phyloP scores from a whole-genome alignment of 2,888 invertebrate genomes.

The Volucella inflata region DNA sequence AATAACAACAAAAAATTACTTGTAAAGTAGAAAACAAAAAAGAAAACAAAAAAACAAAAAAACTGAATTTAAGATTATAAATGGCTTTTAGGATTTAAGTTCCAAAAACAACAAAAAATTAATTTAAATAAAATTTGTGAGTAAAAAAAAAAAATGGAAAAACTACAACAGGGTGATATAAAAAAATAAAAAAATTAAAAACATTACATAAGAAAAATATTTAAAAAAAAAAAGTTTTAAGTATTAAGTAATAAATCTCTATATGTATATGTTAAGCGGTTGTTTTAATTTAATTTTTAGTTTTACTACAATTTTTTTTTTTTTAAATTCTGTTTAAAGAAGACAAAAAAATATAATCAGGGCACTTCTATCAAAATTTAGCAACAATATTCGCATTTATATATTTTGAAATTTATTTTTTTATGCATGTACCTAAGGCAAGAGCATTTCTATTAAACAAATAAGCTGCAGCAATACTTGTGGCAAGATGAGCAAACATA shows the following conservation, averaged over 20 bases:
- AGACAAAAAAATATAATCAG: constrained; percentile 36
- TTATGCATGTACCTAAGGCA: constrained; percentile 72
- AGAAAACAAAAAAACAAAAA: constrained; percentile 65
- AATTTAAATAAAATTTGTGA: constrained; percentile 69
- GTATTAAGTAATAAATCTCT: constrained; percentile 58
- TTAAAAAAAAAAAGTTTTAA: constrained; percentile 47
- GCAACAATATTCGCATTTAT: constrained; percentile 36
- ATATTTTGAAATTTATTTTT: constrained; percentile 65
- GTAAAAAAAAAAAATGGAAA: constrained; percentile 76
- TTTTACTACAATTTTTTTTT: constrained; percentile 32
- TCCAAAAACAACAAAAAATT: constrained; percentile 34
- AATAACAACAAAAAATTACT: constrained; percentile 63
- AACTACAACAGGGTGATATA: constrained; percentile 83
- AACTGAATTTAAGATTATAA: constrained; percentile 74
- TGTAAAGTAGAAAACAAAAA: constrained; percentile 68
- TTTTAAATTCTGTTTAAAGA: constrained; percentile 45
- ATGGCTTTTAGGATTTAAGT: constrained; percentile 73
- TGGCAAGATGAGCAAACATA: constrained; percentile 23
- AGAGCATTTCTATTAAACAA: constrained; percentile 62
- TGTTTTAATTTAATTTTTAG: constrained; percentile 48
- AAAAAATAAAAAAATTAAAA: constrained; percentile 73
- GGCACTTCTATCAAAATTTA: constrained; percentile 68
- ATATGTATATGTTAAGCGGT: constrained; percentile 64
- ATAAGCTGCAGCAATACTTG: no score
- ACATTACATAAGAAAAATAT: constrained; percentile 76